These are phyloP conservation scores for Amazona guildingii DNA, from an alignment of 2,113 vertebrate species.

Conservation along the genomic window DNA sequence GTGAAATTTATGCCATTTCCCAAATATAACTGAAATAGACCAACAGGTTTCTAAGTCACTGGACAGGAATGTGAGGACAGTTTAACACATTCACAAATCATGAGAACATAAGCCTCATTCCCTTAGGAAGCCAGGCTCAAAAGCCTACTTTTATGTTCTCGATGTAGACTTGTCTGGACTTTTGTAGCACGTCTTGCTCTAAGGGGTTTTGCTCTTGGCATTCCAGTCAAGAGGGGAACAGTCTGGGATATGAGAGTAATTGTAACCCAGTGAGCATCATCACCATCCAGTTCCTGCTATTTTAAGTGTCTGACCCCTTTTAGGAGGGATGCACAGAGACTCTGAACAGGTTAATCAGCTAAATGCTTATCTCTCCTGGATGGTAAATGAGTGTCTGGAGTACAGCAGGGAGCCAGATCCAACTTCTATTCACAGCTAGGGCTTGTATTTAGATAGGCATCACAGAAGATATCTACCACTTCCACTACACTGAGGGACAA, in stretches of 20 bases:
- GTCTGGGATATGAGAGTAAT: background rate
- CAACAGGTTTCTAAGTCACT: background rate
- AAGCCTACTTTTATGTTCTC: background rate
- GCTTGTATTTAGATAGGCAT: background rate
- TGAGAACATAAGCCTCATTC: background rate
- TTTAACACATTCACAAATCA: background rate
- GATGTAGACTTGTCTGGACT: background rate
- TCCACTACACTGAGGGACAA: background rate
- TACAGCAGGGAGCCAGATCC: background rate
- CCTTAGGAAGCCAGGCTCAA: background rate
- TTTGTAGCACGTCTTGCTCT: background rate
- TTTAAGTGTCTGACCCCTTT: background rate
- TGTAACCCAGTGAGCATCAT: background rate
- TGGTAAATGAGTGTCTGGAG: background rate
- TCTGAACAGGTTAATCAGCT: background rate
- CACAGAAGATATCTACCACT: background rate
- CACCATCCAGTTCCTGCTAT: background rate
- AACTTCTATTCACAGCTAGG: background rate
- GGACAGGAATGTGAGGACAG: background rate
- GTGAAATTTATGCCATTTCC: background rate
- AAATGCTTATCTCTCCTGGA: background rate
- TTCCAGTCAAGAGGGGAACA: background rate
- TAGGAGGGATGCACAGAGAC: background rate
- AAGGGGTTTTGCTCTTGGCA: background rate
- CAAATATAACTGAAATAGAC: background rate